Conservation (phyloP, 2,888 invertebrate species). For the Campoplex nolae region DNA sequence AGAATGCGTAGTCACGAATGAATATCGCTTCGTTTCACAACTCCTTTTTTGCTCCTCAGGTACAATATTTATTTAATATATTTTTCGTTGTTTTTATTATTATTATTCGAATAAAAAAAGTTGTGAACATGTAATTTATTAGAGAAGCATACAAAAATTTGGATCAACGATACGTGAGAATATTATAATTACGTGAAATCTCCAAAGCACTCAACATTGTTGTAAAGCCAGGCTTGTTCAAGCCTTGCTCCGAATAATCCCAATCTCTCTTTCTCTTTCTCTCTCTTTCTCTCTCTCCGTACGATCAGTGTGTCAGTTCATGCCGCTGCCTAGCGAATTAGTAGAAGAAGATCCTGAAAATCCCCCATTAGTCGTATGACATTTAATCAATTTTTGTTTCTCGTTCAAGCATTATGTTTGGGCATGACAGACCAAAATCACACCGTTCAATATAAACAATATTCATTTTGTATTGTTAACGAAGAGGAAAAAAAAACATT, state of each 20-base stretch:
- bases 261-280: constrained; percentile 64
- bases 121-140: constrained; percentile 65
- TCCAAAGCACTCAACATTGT: constrained; percentile 60
- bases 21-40: neutral
- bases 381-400: constrained; percentile 60
- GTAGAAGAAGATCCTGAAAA: constrained; percentile 81
- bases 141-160: constrained; percentile 64
- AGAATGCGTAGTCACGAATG: neutral
- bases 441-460: neutral
- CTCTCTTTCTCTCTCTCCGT: constrained; percentile 54
- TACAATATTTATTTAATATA: neutral
- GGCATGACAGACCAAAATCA: constrained; percentile 1
- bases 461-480: neutral
- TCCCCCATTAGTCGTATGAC: constrained; percentile 79
- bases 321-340: constrained; percentile 79
- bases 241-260: constrained; percentile 69
- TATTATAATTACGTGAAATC: constrained; percentile 44
- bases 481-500: neutral
- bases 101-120: constrained; percentile 26
- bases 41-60: neutral
- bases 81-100: constrained; percentile 8
- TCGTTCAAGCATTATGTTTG: constrained; percentile 70
- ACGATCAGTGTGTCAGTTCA: constrained; percentile 77
- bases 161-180: constrained; percentile 20
- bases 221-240: constrained; percentile 46